Evolutionary conservation across 2,113 vertebrate species (phyloP), one percentile per base, ranked within the genome.

Genomic region (Dipodomys merriami): DNA sequence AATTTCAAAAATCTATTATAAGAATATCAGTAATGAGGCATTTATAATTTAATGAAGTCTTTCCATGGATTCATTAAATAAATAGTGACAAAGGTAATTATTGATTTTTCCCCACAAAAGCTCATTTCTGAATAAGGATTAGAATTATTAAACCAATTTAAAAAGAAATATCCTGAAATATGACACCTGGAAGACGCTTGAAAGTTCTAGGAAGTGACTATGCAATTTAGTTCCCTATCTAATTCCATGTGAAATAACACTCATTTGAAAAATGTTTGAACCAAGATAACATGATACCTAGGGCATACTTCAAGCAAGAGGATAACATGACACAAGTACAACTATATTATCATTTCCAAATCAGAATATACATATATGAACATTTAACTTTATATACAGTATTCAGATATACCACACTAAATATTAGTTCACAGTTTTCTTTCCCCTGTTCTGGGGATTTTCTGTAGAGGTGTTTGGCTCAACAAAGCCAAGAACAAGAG

Each of bases 41-140:
- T 95, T 92, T 94, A 94, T 72, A 95, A 94, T 96, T 96, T 96
- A 97, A 97, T 90, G 91, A 96, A 95, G 60, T 91, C 71, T 95
- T 97, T 96, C 76, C 85, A 92, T n/a, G 22, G 92, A 96, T 97
- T 93, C 91, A 86, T 97, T 96, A 96, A 96, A 97, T 96, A 98
- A 90, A 91, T 93, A 97, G 91, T 96, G 97, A 96, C 92, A 97
- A 97, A 93, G 90, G 29, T 78, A 86, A 79, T 95, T 96, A 46
- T 19, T 76, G 76, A 60, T 95, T 95, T 86, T 64, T 90, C 7
- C 7, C 74, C 44, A n/a, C 67, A 87, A 65, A 95, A 95, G 83
- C 95, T 65, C 84, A 82, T 90, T 97, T 94, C 91, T 97, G 90
- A 97, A 91, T 93, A 95, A 97, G 71, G 46, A 79, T 86, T 90